phyloP scores from a whole-genome alignment of 1,140 invertebrate genomes.

The Zophobas morio region DNA sequence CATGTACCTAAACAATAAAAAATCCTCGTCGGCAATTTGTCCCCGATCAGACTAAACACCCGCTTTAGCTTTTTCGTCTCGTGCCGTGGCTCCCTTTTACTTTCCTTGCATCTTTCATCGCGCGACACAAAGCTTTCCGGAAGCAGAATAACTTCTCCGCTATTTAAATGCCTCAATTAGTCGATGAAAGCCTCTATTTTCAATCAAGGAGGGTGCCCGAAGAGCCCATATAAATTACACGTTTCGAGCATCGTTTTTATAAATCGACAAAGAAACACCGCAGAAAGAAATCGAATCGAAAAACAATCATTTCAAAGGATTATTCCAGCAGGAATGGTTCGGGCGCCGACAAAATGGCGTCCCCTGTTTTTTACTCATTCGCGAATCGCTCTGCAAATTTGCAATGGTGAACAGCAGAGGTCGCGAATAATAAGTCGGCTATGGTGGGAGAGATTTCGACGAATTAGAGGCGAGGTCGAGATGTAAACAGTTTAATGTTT shows the following conservation, averaged over 20 bases:
- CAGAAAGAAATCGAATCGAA: neutral
- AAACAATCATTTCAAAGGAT: neutral
- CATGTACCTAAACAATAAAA: too few species aligned
- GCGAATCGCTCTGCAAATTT: slow-evolving; percentile 43
- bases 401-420: slow-evolving; percentile 44
- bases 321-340: slow-evolving; percentile 2
- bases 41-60: too few species aligned
- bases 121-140: slow-evolving; percentile 31
- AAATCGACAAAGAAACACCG: slow-evolving; percentile 2
- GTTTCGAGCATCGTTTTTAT: neutral
- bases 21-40: too few species aligned
- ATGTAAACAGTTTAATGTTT: slow-evolving; percentile 25
- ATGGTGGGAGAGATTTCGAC: slow-evolving; percentile 40
- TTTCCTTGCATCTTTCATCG: neutral
- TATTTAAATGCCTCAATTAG: slow-evolving; percentile 14
- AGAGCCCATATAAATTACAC: neutral
- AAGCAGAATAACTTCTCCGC: slow-evolving; percentile 25
- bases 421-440: slow-evolving; percentile 25
- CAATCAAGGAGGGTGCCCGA: neutral
- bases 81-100: too few species aligned
- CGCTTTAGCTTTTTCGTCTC: too few species aligned
- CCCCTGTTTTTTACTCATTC: slow-evolving; percentile 45
- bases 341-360: slow-evolving; percentile 47
- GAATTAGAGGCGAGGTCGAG: slow-evolving; percentile 40
- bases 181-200: neutral